These are phyloP conservation scores for Drosophila ohnishii DNA, from an alignment of 1,140 invertebrate genomes.

Conservation along the genomic window DNA sequence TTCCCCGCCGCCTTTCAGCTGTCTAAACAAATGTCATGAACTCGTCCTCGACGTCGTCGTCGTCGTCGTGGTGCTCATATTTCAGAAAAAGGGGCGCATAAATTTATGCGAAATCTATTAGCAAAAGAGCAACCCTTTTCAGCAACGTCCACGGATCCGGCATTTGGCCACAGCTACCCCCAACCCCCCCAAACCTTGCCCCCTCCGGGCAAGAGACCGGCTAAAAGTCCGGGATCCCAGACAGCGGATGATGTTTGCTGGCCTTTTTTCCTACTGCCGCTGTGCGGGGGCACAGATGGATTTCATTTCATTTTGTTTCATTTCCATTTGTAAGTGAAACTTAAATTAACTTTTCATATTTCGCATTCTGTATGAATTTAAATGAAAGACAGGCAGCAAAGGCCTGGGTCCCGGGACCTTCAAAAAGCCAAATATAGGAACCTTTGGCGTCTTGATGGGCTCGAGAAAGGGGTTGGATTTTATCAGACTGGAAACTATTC, in stretches of 20 bases:
- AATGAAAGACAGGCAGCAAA: slow-evolving; percentile 38
- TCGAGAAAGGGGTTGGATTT: slow-evolving; percentile 10
- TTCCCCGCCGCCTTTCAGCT: slow-evolving; percentile 24
- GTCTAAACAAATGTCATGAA: slow-evolving; percentile 80
- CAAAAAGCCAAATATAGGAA: slow-evolving; percentile 6
- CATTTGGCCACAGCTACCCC: slow-evolving; percentile 12
- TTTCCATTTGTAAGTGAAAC: slow-evolving; percentile 80
- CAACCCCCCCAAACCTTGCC: not conserved
- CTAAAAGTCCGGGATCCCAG: slow-evolving; percentile 35
- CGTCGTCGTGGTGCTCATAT: slow-evolving; percentile 64
- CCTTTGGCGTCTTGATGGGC: slow-evolving; percentile 10
- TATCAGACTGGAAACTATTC: slow-evolving; percentile 7
- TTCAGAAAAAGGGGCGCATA: slow-evolving; percentile 79
- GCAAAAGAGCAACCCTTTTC: slow-evolving; percentile 70
- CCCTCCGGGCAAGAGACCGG: slow-evolving; percentile 16
- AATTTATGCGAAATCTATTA: slow-evolving; percentile 81
- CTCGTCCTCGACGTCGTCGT: slow-evolving; percentile 49
- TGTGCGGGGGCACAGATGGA: slow-evolving; percentile 44
- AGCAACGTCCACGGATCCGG: slow-evolving; percentile 38
- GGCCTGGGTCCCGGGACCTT: not conserved
- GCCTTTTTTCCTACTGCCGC: slow-evolving; percentile 31
- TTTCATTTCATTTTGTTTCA: slow-evolving; percentile 77
- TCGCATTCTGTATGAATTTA: slow-evolving; percentile 74
- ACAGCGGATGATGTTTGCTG: slow-evolving; percentile 65
- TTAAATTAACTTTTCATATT: slow-evolving; percentile 80